These are phyloP conservation scores for Daubentonia madagascariensis DNA, from an alignment of 2,113 vertebrate species.

Conservation along the genomic window DNA sequence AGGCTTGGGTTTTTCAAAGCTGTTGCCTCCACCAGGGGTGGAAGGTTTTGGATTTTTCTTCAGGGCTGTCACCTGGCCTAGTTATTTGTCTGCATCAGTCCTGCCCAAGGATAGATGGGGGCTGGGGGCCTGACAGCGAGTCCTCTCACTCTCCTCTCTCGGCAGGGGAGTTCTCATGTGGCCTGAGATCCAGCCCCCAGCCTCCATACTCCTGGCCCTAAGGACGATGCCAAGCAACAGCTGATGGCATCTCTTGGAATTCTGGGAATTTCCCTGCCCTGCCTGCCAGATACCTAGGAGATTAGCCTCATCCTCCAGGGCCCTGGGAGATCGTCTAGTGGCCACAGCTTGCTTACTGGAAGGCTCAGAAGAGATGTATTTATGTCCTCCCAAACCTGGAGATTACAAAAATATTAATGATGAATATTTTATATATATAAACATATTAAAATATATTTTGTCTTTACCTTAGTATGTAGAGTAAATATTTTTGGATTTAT, in stretches of 20 bases:
- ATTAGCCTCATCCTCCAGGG: not conserved
- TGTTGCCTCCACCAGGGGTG: not conserved
- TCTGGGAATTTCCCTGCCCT: slow-evolving; percentile 27
- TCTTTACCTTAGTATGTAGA: not conserved
- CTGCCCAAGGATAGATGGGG: not conserved
- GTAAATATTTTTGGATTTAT: not conserved
- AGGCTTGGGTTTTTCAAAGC: not conserved
- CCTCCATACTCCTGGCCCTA: not conserved
- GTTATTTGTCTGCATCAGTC: not conserved
- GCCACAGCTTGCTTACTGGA: not conserved
- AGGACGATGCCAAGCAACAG: not conserved
- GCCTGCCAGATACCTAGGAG: not conserved
- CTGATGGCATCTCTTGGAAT: not conserved
- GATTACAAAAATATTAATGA: not conserved
- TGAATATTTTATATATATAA: not conserved
- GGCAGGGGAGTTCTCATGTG: not conserved
- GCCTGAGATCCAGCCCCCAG: not conserved
- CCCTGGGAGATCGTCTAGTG: not conserved
- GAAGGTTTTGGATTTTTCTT: not conserved
- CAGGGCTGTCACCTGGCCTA: not conserved
- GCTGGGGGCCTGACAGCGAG: not conserved
- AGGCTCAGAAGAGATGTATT: not conserved
- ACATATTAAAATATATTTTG: not conserved
- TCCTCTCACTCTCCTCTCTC: not conserved
- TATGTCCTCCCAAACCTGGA: not conserved